These are phyloP conservation scores for Hipposideros larvatus DNA, from an alignment of 2,797 vertebrate species.

Conservation along the genomic window DNA sequence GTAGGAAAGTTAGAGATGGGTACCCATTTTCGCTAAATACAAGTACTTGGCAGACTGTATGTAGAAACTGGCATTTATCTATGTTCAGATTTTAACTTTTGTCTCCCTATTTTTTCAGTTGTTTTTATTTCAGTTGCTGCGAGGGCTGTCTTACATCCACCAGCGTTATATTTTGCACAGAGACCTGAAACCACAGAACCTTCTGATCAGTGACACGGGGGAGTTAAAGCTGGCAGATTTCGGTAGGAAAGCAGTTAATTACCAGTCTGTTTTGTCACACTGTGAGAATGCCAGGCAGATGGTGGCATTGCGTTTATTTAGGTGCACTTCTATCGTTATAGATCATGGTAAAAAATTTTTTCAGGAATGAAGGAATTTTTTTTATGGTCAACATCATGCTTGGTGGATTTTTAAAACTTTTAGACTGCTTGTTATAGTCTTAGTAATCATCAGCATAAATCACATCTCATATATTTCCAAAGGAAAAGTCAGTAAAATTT, in stretches of 20 bases:
- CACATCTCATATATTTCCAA: neutral
- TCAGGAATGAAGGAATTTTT: conserved; percentile 76
- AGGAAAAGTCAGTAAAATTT: conserved; percentile 42
- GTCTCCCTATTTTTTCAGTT: conserved; percentile 91
- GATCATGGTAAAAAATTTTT: conserved; percentile 84
- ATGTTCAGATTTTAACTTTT: conserved; percentile 87
- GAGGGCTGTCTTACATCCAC: conserved; percentile 98
- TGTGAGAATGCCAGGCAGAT: conserved; percentile 88
- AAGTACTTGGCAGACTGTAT: conserved; percentile 77
- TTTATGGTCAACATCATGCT: conserved; percentile 83
- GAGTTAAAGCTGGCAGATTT: conserved; percentile 99
- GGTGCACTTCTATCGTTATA: conserved; percentile 83
- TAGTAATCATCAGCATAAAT: conserved; percentile 39
- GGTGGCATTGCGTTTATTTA: conserved; percentile 87
- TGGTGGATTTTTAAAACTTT: conserved; percentile 73
- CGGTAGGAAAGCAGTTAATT: conserved; percentile 93
- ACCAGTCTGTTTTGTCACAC: conserved; percentile 88
- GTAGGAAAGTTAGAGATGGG: neutral
- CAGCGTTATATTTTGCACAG: conserved; percentile 98
- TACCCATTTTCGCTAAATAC: conserved; percentile 67
- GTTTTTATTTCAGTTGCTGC: conserved; percentile 98
- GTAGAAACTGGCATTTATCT: conserved; percentile 82
- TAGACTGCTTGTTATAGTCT: neutral
- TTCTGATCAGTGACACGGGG: conserved; percentile 98
- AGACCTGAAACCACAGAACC: conserved; percentile 99